Evolutionary conservation across 2,113 vertebrate genomes (phyloP).

Genomic region (Sinocyclocheilus rhinocerous): DNA sequence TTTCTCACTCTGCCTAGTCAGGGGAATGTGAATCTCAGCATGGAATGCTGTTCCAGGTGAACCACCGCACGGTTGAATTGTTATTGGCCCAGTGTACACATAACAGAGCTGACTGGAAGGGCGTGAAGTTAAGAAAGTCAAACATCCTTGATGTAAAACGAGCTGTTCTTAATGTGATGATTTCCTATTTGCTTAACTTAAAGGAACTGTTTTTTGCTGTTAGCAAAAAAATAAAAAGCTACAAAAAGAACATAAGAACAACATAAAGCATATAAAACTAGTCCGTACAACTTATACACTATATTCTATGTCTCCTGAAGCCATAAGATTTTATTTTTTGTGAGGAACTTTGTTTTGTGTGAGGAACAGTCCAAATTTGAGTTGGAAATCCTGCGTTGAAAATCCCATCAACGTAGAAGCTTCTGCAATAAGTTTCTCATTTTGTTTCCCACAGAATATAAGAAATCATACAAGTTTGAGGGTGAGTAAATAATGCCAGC

Average conservation of each 20-base stretch:
- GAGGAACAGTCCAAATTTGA: neutral
- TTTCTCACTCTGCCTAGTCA: constrained; percentile 49
- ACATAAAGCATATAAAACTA: neutral
- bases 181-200: neutral
- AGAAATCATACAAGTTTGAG: neutral
- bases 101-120: neutral
- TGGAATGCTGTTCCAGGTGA: constrained; percentile 25
- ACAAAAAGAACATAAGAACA: neutral
- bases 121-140: neutral
- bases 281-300: neutral
- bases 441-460: neutral
- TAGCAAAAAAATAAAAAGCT: too few species aligned
- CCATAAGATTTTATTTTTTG: too few species aligned
- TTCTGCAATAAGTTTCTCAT: neutral
- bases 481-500: neutral
- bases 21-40: constrained; percentile 35
- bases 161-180: neutral
- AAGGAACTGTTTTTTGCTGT: too few species aligned
- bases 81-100: neutral
- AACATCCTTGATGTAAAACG: neutral
- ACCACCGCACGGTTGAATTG: neutral
- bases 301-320: neutral
- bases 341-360: neutral
- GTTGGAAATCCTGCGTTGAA: too few species aligned
- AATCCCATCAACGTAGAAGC: too few species aligned